Percentiles rank a stretch among this genome's conserved stretches.
phyloP scores from a whole-genome alignment of 2,797 vertebrate species.

The Chelon auratus region DNA sequence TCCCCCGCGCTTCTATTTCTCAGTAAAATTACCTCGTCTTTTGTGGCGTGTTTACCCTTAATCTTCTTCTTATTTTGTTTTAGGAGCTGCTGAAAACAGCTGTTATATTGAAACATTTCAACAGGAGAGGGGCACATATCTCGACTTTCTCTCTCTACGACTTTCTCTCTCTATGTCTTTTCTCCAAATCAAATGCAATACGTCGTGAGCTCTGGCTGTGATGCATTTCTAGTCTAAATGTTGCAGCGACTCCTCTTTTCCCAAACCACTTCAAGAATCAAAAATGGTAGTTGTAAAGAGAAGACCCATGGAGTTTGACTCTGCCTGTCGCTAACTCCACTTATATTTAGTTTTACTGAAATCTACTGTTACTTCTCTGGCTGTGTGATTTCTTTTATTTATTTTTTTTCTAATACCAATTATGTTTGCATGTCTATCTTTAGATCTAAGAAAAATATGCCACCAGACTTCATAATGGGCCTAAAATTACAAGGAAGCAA shows the following conservation, averaged over 20 bases:
- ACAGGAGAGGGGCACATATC: neutral
- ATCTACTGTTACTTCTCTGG: too few relatives aligned
- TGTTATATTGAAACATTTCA: neutral
- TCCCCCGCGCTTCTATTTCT: neutral
- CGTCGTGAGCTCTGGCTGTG: neutral
- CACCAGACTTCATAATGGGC: slow-evolving; percentile 16
- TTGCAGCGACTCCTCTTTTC: neutral
- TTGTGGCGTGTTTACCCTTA: slow-evolving; percentile 4
- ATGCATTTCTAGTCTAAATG: neutral
- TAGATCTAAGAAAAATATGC: slow-evolving; percentile 9
- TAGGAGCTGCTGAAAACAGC: slow-evolving; percentile 4
- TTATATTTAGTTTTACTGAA: slow-evolving; percentile 10
- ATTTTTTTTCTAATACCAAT: slow-evolving; percentile 11
- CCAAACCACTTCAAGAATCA: neutral
- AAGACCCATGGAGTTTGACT: slow-evolving; percentile 7
- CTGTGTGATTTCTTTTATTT: slow-evolving; percentile 2
- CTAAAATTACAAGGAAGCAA: slow-evolving; percentile 19
- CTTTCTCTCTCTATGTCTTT: too few relatives aligned
- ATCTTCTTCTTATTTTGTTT: slow-evolving; percentile 19
- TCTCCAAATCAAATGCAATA: neutral
- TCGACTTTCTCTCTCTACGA: too few relatives aligned
- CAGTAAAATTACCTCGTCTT: slow-evolving; percentile 1
- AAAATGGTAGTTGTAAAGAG: slow-evolving; percentile 11
- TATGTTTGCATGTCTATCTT: slow-evolving; percentile 18
- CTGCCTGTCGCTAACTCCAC: slow-evolving; percentile 12